Percentiles rank a stretch among this genome's conserved stretches.
Conservation (phyloP, 2,113 vertebrate genomes). For the Serinus canaria region DNA sequence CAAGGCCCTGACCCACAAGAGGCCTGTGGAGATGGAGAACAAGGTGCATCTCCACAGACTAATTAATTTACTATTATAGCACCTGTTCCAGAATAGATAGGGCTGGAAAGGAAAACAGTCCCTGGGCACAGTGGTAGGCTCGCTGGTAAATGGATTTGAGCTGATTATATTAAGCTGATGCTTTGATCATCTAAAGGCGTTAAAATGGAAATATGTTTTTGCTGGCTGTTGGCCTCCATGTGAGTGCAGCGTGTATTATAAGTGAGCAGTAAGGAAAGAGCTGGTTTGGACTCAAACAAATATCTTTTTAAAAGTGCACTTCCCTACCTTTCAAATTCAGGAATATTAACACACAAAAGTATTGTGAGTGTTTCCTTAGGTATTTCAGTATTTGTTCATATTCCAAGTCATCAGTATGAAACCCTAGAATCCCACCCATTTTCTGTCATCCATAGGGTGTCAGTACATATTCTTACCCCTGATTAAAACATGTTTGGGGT, state of each 20-base stretch:
- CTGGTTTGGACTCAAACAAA: constrained; percentile 58
- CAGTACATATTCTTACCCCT: constrained; percentile 21
- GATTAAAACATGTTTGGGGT: constrained; percentile 55
- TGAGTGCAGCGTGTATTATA: constrained; percentile 67
- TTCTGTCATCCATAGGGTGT: constrained; percentile 18
- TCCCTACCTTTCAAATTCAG: neutral
- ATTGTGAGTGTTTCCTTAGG: constrained; percentile 13
- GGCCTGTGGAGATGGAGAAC: constrained; percentile 90
- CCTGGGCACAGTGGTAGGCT: constrained; percentile 84
- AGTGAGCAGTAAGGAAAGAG: constrained; percentile 54
- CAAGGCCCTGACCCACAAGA: constrained; percentile 87
- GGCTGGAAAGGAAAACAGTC: constrained; percentile 82
- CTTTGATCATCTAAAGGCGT: constrained; percentile 98
- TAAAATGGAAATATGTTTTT: constrained; percentile 98
- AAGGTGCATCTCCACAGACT: constrained; percentile 96
- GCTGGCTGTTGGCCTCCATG: constrained; percentile 79
- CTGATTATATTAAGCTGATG: constrained; percentile 98
- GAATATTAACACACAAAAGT: constrained; percentile 9
- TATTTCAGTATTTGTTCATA: constrained; percentile 11
- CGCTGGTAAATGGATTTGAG: constrained; percentile 94
- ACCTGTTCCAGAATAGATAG: constrained; percentile 99
- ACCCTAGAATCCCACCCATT: constrained; percentile 1
- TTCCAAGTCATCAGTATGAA: constrained; percentile 8
- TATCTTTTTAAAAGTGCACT: constrained; percentile 54
- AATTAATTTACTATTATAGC: constrained; percentile 99